phyloP scores from a whole-genome alignment of 2,113 vertebrate species.

The Hydrolagus affinis region DNA sequence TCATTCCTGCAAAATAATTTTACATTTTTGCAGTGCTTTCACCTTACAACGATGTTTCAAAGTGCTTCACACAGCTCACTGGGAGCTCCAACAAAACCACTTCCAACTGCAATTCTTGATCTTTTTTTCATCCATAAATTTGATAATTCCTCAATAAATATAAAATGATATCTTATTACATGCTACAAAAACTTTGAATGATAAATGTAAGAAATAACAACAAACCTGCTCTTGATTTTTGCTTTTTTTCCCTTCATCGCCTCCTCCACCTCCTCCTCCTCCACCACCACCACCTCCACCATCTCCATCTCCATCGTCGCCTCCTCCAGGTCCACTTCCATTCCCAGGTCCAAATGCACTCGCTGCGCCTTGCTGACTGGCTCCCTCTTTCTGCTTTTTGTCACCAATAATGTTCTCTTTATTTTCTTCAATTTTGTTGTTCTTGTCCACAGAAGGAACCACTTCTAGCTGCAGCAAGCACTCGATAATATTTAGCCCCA shows the following conservation, averaged over 20 bases:
- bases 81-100: not conserved
- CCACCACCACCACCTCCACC: conserved; percentile 58
- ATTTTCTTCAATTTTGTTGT: conserved; percentile 74
- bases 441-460: conserved; percentile 78
- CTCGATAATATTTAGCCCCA: conserved; percentile 88
- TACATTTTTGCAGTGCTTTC: too few species aligned
- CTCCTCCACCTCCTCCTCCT: conserved; percentile 51
- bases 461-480: conserved; percentile 89
- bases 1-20: not conserved
- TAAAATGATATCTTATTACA: not conserved
- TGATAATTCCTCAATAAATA: not conserved
- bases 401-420: conserved; percentile 74
- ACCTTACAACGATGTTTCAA: too few species aligned
- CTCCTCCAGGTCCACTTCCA: conserved; percentile 59
- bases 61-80: not conserved
- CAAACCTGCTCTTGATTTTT: conserved; percentile 74
- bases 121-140: not conserved
- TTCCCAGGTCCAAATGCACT: conserved; percentile 54
- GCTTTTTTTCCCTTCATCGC: conserved; percentile 78
- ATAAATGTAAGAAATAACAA: not conserved
- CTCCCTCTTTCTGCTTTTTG: conserved; percentile 69
- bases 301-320: conserved; percentile 53
- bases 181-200: not conserved
- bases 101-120: not conserved
- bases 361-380: conserved; percentile 56